phyloP scores from a whole-genome alignment of 1,140 invertebrate genomes.

The Parapsyche elsis region DNA sequence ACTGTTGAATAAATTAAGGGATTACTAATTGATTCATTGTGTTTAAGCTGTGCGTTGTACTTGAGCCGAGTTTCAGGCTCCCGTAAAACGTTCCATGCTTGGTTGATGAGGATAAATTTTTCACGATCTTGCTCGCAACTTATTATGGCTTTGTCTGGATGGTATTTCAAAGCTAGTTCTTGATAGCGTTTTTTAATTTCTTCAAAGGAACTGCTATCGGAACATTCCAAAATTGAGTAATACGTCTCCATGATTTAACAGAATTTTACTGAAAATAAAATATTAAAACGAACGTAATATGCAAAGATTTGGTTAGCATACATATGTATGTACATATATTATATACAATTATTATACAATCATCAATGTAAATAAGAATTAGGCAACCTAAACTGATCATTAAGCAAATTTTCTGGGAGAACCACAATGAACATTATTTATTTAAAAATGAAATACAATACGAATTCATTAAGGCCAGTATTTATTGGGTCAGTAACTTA shows the following conservation, averaged over 20 bases:
- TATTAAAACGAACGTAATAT: too few species aligned
- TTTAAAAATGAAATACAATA: too few species aligned
- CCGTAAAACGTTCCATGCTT: constrained; percentile 73
- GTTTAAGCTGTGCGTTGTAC: constrained; percentile 69
- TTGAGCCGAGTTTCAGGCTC: constrained; percentile 67
- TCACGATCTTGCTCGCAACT: constrained; percentile 50
- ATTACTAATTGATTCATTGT: constrained; percentile 67
- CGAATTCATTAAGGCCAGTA: too few species aligned
- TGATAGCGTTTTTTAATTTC: constrained; percentile 75
- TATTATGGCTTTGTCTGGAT: constrained; percentile 72
- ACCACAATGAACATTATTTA: too few species aligned
- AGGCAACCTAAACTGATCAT: too few species aligned
- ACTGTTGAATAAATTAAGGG: constrained; percentile 71
- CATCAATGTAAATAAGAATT: too few species aligned
- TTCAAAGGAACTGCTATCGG: constrained; percentile 66
- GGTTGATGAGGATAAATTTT: constrained; percentile 69
- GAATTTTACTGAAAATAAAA: too few species aligned
- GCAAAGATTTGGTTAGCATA: too few species aligned
- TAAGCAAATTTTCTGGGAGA: too few species aligned
- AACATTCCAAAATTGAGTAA: constrained; percentile 72
- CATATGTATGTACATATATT: too few species aligned
- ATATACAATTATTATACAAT: too few species aligned
- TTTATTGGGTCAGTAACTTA: too few species aligned
- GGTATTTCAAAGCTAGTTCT: constrained; percentile 68
- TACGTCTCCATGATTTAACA: constrained; percentile 60